These are phyloP conservation scores for Heliconius melpomene DNA, from an alignment of 1,140 invertebrate species.

Conservation along the genomic window DNA sequence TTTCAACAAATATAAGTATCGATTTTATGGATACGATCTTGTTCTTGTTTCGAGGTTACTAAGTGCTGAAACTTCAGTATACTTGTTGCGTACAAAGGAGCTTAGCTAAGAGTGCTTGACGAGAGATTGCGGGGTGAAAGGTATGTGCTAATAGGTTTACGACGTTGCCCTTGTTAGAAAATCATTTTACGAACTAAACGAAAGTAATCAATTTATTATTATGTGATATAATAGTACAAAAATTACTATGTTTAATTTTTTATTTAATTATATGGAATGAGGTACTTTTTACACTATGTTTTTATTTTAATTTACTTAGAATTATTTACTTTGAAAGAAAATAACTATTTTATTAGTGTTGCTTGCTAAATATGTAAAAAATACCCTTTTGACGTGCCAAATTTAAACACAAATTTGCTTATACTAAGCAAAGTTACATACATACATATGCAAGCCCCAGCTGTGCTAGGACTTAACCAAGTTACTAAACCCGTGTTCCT, in stretches of 20 bases:
- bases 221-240: not conserved
- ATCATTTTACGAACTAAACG: not conserved
- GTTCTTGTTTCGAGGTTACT: constrained; percentile 18
- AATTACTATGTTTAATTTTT: no score
- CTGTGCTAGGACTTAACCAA: not conserved
- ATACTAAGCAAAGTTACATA: not conserved
- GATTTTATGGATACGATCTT: constrained; percentile 20
- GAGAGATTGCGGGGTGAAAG: constrained; percentile 20
- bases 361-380: no score
- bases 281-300: no score
- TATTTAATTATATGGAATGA: no score
- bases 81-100: constrained; percentile 29
- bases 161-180: constrained; percentile 1
- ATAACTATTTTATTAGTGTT: no score
- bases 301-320: no score
- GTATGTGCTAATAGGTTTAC: constrained; percentile 26
- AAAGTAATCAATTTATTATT: not conserved
- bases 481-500: not conserved
- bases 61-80: constrained; percentile 18
- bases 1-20: not conserved
- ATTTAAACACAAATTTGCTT: not conserved
- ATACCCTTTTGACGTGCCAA: no score
- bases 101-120: constrained; percentile 18
- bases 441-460: not conserved
- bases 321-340: no score